Conservation (phyloP, 2,113 vertebrate genomes). For the Polypterus bichir region DNA sequence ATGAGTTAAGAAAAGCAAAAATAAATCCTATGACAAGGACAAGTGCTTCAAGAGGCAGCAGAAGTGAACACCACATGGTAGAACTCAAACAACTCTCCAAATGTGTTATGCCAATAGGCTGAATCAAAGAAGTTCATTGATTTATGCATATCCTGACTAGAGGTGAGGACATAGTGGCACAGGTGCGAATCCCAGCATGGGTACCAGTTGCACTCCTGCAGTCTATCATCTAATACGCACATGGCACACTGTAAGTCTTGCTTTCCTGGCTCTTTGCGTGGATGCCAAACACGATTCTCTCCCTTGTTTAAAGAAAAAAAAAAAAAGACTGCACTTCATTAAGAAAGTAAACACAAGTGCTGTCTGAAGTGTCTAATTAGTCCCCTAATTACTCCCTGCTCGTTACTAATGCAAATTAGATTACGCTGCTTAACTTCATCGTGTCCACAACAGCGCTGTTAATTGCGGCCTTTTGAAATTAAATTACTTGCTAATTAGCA, state of each 20-base stretch:
- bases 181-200: no score
- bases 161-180: no score
- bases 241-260: not conserved
- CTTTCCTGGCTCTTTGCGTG: conserved; percentile 11
- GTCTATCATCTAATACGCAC: no score
- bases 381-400: conserved; percentile 99
- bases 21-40: no score
- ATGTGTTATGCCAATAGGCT: no score
- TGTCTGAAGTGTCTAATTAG: conserved; percentile 99
- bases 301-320: conserved; percentile 23
- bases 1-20: no score
- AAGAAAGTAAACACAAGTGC: conserved; percentile 99
- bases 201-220: no score
- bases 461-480: conserved; percentile 99
- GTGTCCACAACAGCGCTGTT: conserved; percentile 99
- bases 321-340: conserved; percentile 90
- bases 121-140: no score
- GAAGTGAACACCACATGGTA: no score
- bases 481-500: conserved; percentile 99
- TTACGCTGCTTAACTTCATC: conserved; percentile 99
- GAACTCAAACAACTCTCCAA: no score
- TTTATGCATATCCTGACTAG: no score
- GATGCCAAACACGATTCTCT: conserved; percentile 23
- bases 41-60: no score
- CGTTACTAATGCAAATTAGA: conserved; percentile 99